Base-by-base conservation (phyloP, 2,113 vertebrate species). In the Platichthys flesus region DNA sequence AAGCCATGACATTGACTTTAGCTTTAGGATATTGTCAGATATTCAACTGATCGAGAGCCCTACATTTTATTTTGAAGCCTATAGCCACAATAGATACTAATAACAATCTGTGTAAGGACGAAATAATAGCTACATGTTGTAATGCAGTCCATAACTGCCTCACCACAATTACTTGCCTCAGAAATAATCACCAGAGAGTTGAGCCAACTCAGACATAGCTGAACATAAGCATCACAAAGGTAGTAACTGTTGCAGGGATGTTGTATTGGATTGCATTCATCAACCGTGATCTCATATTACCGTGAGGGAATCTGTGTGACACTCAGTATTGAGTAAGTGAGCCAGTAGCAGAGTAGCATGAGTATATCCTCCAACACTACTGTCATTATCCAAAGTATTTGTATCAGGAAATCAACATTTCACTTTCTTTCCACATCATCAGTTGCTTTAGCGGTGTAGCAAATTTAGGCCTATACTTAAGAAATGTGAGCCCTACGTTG, bases 181-280 rank as follows among this genome's bases (percentile, higher is more conserved):
- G 54, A 55, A 10, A 66, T 18, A 0, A 45, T n/a, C 1, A 35
- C 54, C 13, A 40, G 59, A 67, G 0, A 7, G 52, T 51, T 74
- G 60, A 47, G 62, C 68, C 69, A 52, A 55, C 59, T 62, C 5
- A 56, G 31, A 31, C 65, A 4, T 3, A 10, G 21, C 9, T 56
- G 63, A 40, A 5, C n/a, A 52, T 14, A 37, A 57, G 16, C 54
- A 57, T 45, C 2, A 59, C 45, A 70, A 15, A 74, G 8, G 28
- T 58, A 15, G 66, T 57, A 16, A 21, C 58, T 76, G 73, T 59
- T 73, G 68, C 70, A 68, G 40, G 20, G 62, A 9, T 67, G 73
- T 26, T 74, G 64, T 35, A 31, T 67, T 67, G 31, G 35, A 61
- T 66, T 76, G 37, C 57, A 61, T 63, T 60, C 57, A 31, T n/a